Evolutionary conservation across 2,888 invertebrate genomes (phyloP), one percentile per base, ranked within the genome.

Genomic region (Drosophila affinis): DNA sequence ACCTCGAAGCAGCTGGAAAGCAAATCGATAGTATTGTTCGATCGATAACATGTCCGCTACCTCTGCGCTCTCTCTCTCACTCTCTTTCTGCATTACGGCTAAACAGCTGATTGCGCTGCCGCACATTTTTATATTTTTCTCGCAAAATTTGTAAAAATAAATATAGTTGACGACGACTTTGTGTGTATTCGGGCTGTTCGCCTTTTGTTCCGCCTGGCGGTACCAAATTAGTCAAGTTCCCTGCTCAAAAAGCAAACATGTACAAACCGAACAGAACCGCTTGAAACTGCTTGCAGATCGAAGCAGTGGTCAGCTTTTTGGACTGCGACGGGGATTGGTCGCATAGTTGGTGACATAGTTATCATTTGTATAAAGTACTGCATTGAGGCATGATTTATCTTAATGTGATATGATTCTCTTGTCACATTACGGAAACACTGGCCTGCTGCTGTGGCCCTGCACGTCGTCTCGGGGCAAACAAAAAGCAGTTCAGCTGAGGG

Each of bases 341-440:
- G 62, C 61, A 39, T 24, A 24, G 24, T 24, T 24, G 24, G 24
- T 24, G 21, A 32, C 21, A 61, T 61, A 53, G 24, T 53, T 57
- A 62, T 53, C 81, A 70, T 83, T 87, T 81, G 78, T 81, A 78
- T 72, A 81, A 87, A 83, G 87, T 83, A 82, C 82, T 82, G 82
- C 82, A 82, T 81, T 79, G 81, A 67, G 67, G 61, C 39, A 5
- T 39, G 39, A 56, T 75, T 82, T 82, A 82, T 82, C 86, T 73
- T 77, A 72, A 70, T 75, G 65, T 63, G 58, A 69, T 69, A 77
- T 27, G 69, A 45, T 52, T 62, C 73, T 62, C 70, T 65, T 71
- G 64, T 69, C 65, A 71, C 68, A 29, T 29, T 2, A 29, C 29
- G 9, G 29, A 29, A 29, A 29, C 29, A 29, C 29, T 29, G 61